Evolutionary conservation across 2,888 invertebrate species (phyloP).

Genomic region (Rotaria sp.): DNA sequence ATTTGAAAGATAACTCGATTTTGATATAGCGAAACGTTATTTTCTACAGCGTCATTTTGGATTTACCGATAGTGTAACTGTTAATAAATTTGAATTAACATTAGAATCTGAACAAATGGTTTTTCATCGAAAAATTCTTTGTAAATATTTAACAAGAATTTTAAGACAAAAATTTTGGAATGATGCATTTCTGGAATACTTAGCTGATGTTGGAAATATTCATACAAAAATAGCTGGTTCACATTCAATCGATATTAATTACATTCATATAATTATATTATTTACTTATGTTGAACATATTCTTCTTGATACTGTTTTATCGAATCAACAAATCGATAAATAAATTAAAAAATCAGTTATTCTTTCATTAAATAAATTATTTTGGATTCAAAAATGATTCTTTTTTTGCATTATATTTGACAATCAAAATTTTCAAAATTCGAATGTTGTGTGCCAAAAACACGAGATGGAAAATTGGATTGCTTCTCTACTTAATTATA

Average conservation of each 20-base stretch:
- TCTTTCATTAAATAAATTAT: not conserved
- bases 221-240: not conserved
- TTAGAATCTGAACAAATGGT: not conserved
- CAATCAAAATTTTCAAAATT: not conserved
- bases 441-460: not conserved
- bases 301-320: not conserved
- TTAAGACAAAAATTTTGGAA: slow-evolving; percentile 22
- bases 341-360: not conserved
- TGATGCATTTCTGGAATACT: slow-evolving; percentile 25
- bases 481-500: not conserved
- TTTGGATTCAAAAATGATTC: not conserved
- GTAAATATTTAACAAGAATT: not conserved
- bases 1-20: not conserved
- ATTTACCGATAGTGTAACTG: not conserved
- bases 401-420: not conserved
- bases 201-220: slow-evolving; percentile 8
- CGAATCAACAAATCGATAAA: not conserved
- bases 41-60: not conserved
- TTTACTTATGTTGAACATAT: not conserved
- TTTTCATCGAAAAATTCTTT: not conserved
- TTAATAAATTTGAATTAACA: not conserved
- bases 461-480: not conserved
- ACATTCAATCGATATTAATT: not conserved
- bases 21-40: not conserved
- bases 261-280: not conserved